Percentiles rank a stretch among this genome's conserved stretches.
Conservation (phyloP, 2,113 vertebrate species). For the Clarias macrocephalus region DNA sequence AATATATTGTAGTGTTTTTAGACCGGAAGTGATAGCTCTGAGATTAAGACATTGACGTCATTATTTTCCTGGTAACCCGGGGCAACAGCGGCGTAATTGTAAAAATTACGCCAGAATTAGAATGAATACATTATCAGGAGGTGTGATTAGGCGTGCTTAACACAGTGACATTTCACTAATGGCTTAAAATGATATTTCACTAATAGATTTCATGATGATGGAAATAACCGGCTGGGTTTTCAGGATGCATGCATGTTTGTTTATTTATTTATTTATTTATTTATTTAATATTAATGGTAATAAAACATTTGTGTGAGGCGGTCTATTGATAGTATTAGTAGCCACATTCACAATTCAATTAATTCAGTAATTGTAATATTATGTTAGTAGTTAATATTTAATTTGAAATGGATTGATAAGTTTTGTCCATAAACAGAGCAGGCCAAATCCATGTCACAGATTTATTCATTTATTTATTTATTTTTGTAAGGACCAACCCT, state of each 20-base stretch:
- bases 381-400: not conserved
- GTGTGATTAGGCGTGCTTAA: slow-evolving; percentile 17
- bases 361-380: too few species aligned
- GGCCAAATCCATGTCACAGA: not conserved
- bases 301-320: not conserved
- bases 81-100: not conserved
- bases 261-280: not conserved
- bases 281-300: not conserved
- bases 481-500: not conserved
- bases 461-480: too few species aligned
- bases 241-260: not conserved
- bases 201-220: slow-evolving; percentile 5
- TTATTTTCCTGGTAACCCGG: not conserved
- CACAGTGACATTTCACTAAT: slow-evolving; percentile 17
- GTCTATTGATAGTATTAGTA: not conserved
- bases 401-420: not conserved
- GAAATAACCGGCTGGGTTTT: not conserved
- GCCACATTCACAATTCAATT: not conserved
- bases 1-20: not conserved
- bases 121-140: not conserved
- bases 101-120: not conserved
- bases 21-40: not conserved
- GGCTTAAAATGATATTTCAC: slow-evolving; percentile 10
- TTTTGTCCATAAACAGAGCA: not conserved
- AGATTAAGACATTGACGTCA: not conserved